Conservation (phyloP, 2,888 invertebrate species). For the Thumatha senex region DNA sequence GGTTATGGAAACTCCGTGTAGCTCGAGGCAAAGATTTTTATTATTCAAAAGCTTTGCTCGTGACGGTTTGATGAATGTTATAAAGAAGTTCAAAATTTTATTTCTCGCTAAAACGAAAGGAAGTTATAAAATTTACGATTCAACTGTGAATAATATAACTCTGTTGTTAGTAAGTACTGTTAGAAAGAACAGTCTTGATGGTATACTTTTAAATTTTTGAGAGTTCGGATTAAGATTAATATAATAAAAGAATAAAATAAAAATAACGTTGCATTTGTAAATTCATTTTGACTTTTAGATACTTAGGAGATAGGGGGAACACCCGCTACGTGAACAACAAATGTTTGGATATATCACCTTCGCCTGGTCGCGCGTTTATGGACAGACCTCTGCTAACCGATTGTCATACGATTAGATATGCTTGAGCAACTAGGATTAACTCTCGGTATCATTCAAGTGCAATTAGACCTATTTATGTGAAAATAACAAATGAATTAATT, state of each 20-base stretch:
- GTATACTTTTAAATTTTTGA: constrained; percentile 26
- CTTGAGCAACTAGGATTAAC: too few species aligned
- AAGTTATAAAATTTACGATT: constrained; percentile 58
- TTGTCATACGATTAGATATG: too few species aligned
- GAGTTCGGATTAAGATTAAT: constrained; percentile 19
- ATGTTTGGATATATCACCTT: too few species aligned
- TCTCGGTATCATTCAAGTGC: too few species aligned
- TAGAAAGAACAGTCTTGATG: constrained; percentile 34
- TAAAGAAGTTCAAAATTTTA: constrained; percentile 72
- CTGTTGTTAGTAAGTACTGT: constrained; percentile 32
- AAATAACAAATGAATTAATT: too few species aligned
- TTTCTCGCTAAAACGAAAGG: constrained; percentile 61
- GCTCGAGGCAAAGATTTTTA: constrained; percentile 57
- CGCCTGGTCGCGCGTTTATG: too few species aligned
- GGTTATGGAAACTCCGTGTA: constrained; percentile 31
- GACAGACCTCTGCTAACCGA: too few species aligned
- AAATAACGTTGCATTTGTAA: not conserved
- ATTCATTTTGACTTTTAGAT: not conserved
- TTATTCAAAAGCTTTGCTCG: constrained; percentile 75
- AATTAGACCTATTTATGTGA: too few species aligned
- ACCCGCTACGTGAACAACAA: too few species aligned
- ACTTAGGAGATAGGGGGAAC: too few species aligned
- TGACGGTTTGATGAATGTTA: constrained; percentile 78
- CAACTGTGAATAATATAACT: constrained; percentile 50
- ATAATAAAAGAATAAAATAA: not conserved